Base-by-base conservation (phyloP, 2,113 vertebrate species). In the Fulica atra region DNA sequence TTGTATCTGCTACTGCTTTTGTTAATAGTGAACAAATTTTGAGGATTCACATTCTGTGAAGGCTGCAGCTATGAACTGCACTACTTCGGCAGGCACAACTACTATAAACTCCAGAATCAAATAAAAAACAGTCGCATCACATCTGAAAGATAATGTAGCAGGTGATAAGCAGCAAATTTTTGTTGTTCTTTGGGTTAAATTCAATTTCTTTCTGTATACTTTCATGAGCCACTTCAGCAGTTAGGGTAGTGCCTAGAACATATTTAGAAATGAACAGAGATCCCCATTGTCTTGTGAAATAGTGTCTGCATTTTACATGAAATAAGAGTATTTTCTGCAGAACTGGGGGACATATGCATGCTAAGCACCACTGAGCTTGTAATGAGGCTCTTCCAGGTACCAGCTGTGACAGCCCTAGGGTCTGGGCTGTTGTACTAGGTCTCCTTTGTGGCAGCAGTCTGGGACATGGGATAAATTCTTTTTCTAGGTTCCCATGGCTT, bases 321-420 rank as follows among this genome's bases (percentile, higher is more conserved):
- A 80, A n/a, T 23, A n/a, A 28, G 56, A 84, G 5, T 33, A 33
- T 64, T 87, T 93, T 76, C 77, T 68, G 42, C 11, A 42, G 16
- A 84, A 40, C 15, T 16, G 19, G 33, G 10, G 14, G 13, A 33
- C 1, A 4, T 12, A 6, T 16, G 25, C 4, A 4, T 1, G 0
- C n/a, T 60, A 26, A 84, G 25, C 10, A 23, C 9, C 18, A 16
- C 69, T 36, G 17, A 25, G 13, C 24, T 10, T 51, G 7, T 29
- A 56, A 42, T 11, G 18, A 60, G 9, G 10, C 5, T 69, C 5
- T 25, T 56, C 6, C 13, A 57, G 19, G 7, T 40, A 23, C 74
- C 56, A 28, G 16, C 25, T 5, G 3, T 35, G 20, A 56, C 42
- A 88, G 16, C 9, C 25, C 7, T 64, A 38, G 10, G 10, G 19